phyloP scores from a whole-genome alignment of 2,797 vertebrate species.

The Acanthiza pusilla region DNA sequence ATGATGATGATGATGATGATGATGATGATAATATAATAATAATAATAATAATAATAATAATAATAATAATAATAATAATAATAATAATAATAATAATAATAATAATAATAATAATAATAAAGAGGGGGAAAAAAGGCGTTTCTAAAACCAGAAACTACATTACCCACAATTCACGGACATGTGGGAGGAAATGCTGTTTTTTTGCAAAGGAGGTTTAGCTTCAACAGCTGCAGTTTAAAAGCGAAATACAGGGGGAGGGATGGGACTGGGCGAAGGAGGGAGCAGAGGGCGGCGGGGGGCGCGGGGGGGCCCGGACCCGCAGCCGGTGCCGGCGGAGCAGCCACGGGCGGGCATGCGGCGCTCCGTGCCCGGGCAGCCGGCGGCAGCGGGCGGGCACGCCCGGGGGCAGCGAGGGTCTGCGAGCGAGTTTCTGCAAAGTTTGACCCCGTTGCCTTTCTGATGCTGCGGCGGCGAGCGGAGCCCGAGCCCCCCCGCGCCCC shows the following conservation, averaged over 20 bases:
- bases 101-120: neutral
- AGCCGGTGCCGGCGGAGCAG: neutral
- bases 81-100: neutral
- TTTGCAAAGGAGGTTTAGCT: constrained; percentile 21
- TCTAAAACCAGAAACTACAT: constrained; percentile 62
- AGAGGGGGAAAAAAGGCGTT: neutral
- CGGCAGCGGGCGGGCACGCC: neutral
- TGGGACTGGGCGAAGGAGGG: neutral
- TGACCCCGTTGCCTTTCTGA: constrained; percentile 79
- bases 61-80: neutral
- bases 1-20: too few species aligned
- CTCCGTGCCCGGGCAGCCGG: neutral
- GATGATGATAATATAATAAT: too few species aligned
- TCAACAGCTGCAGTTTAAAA: constrained; percentile 48
- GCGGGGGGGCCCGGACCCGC: neutral
- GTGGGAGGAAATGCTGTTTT: constrained; percentile 48
- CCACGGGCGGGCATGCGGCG: neutral
- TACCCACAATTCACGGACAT: constrained; percentile 67
- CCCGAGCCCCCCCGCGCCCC: neutral
- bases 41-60: neutral
- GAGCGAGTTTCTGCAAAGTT: constrained; percentile 73
- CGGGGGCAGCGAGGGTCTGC: neutral
- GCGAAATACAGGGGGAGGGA: constrained; percentile 19
- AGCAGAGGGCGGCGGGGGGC: neutral
- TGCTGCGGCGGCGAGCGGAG: constrained; percentile 37